Percentiles rank a stretch among this genome's conserved stretches.
Conservation (phyloP, 1,140 invertebrate species). For the Drosophila burlai region DNA sequence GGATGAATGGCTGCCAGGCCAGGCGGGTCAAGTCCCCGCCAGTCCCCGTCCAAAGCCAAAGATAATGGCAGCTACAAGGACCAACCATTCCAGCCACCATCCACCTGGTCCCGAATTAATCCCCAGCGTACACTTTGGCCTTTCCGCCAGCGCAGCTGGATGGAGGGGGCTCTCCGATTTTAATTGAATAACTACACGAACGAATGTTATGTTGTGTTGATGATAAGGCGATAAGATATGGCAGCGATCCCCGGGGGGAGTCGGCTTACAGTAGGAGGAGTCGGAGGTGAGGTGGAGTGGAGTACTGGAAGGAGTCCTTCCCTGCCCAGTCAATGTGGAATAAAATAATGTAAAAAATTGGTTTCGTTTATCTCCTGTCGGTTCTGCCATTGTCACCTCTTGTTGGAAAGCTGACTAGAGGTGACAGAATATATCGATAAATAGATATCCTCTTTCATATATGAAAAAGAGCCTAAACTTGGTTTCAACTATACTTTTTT, state of each 20-base stretch:
- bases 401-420: not conserved
- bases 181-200: constrained; percentile 75
- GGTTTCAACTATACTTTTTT: no score
- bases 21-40: constrained; percentile 28
- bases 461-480: no score
- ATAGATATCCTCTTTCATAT: no score
- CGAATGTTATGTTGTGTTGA: constrained; percentile 55
- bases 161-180: constrained; percentile 39
- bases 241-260: constrained; percentile 11
- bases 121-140: constrained; percentile 69
- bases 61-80: constrained; percentile 36
- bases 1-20: constrained; percentile 61
- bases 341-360: constrained; percentile 31
- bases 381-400: constrained; percentile 14
- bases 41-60: constrained; percentile 20
- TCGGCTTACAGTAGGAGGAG: constrained; percentile 1
- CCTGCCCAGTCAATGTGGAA: not conserved
- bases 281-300: not conserved
- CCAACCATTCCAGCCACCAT: not conserved
- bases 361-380: constrained; percentile 7
- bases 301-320: not conserved
- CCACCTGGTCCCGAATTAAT: constrained; percentile 60
- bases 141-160: constrained; percentile 7
- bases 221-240: constrained; percentile 60
- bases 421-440: not conserved